Evolutionary conservation across 2,797 vertebrate species (phyloP).

Genomic region (Coluber constrictor): DNA sequence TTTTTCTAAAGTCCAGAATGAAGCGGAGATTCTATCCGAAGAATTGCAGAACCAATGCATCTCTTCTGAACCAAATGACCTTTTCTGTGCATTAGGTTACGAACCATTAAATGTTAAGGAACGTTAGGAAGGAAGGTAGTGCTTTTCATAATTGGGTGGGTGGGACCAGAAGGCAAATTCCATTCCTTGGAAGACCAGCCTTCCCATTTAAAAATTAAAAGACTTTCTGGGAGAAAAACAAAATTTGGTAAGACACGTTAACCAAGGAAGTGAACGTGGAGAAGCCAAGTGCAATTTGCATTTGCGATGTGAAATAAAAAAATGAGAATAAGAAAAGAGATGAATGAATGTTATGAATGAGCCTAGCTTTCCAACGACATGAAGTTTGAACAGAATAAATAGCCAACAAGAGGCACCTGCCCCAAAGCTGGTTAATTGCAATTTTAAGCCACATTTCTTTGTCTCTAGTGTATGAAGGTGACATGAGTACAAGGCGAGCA

Average conservation of each 20-base stretch:
- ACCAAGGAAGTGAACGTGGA: not conserved
- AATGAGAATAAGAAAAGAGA: not conserved
- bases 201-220: not conserved
- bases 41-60: constrained; percentile 67
- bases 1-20: constrained; percentile 33
- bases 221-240: not conserved
- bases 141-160: constrained; percentile 63
- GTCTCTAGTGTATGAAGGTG: constrained; percentile 46
- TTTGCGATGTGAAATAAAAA: not conserved
- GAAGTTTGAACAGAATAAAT: constrained; percentile 29
- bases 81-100: constrained; percentile 76
- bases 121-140: constrained; percentile 73
- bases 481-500: constrained; percentile 61
- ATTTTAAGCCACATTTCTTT: constrained; percentile 61
- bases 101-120: constrained; percentile 76
- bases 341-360: constrained; percentile 38
- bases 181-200: constrained; percentile 50
- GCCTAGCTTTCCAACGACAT: constrained; percentile 28
- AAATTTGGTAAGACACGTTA: constrained; percentile 16
- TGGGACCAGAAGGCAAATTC: not conserved
- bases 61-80: constrained; percentile 69
- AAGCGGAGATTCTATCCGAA: constrained; percentile 60
- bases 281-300: not conserved
- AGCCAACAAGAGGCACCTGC: constrained; percentile 15
- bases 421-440: constrained; percentile 61